Base-by-base conservation (phyloP, 2,888 invertebrate genomes). In the Pyrgus malvae region DNA sequence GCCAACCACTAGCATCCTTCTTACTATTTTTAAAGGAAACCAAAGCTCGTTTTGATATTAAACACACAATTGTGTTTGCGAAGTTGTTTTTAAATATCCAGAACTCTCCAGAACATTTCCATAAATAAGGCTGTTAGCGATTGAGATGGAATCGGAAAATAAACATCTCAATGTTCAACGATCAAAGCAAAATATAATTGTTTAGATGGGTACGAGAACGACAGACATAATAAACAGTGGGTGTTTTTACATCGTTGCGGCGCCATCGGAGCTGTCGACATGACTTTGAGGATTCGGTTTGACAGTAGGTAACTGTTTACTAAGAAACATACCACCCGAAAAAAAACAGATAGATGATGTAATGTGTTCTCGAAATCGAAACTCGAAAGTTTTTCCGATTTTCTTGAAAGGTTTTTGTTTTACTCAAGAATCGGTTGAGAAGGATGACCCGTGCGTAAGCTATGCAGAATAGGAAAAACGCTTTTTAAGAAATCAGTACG, bases 371-470 rank as follows among this genome's bases (percentile, higher is more conserved):
- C n/a, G n/a, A n/a, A n/a, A n/a, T n/a, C n/a, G n/a, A n/a, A n/a
- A n/a, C n/a, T n/a, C n/a, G n/a, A n/a, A n/a, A 11, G 14, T 17
- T 27, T 14, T n/a, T 38, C 38, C 38, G 48, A 50, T 35, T 8
- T 50, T 50, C 50, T 33, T 27, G 25, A 50, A 35, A 50, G 17
- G 17, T 50, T 50, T 11, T 50, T 35, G 25, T 42, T 50, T 50
- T 42, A 23, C 42, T 21, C 41, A 42, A 23, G 50, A 50, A 41
- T 6, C 16, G 29, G n/a, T 6, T 11, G 29, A 41, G 12, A 33
- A 9, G 23, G 3, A 38, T 12, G 8, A 31, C 14, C 21, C 49
- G 41, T 29, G 41, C 31, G 19, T 41, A 7, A 9, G 41, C 23
- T 49, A 38, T 27, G n/a, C 1, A 4, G 48, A 49, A n/a, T 21